These are phyloP conservation scores for Acronicta leporina DNA, from an alignment of 2,888 invertebrate genomes.

Conservation along the genomic window DNA sequence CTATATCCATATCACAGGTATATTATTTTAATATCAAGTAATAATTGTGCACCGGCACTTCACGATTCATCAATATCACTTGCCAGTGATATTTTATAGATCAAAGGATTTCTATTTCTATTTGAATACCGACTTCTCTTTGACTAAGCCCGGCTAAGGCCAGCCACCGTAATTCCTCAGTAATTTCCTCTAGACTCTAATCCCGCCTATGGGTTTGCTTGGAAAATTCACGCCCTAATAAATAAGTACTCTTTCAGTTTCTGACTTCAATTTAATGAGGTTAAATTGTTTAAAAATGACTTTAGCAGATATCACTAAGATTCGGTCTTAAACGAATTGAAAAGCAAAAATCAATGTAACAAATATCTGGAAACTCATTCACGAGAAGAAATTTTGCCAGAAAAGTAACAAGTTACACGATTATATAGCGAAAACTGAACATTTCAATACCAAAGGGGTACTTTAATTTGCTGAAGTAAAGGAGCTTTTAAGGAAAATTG, in stretches of 20 bases:
- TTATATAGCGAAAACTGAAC: constrained; percentile 63
- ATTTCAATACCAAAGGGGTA: constrained; percentile 56
- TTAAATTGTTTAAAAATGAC: constrained; percentile 40
- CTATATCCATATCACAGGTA: too few relatives aligned
- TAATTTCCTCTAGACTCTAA: constrained; percentile 73
- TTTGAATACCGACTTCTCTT: constrained; percentile 69
- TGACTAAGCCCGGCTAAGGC: constrained; percentile 65
- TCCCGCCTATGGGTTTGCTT: constrained; percentile 57
- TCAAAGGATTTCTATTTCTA: constrained; percentile 78
- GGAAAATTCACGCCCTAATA: constrained; percentile 59
- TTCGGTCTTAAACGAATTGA: constrained; percentile 11
- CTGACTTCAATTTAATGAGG: constrained; percentile 45
- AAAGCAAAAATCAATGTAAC: constrained; percentile 3
- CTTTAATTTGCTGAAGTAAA: constrained; percentile 28
- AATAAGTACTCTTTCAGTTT: constrained; percentile 51
- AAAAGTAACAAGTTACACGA: constrained; percentile 51
- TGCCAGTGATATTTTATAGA: constrained; percentile 67
- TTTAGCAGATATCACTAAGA: constrained; percentile 16
- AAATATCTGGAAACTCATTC: constrained; percentile 16
- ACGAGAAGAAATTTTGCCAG: constrained; percentile 17
- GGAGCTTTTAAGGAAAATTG: constrained; percentile 37
- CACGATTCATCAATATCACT: constrained; percentile 62
- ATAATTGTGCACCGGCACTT: constrained; percentile 50
- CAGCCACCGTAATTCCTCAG: constrained; percentile 71
- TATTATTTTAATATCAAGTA: constrained; percentile 43